These are phyloP conservation scores for Diuraphis noxia DNA, from an alignment of 1,140 invertebrate species.

Conservation along the genomic window DNA sequence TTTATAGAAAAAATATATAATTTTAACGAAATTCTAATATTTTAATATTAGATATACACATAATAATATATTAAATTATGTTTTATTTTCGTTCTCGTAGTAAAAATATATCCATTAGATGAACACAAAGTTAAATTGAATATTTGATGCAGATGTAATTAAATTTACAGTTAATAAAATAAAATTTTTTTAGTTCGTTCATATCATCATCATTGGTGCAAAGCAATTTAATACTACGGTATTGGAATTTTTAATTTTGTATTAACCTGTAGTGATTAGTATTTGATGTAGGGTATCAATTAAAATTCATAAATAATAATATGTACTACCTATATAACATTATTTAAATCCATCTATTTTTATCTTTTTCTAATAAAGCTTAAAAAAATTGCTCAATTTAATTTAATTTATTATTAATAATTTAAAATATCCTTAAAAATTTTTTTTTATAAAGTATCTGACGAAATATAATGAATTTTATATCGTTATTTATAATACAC, in stretches of 20 bases:
- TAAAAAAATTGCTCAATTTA: neutral
- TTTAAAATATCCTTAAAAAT: neutral
- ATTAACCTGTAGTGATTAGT: neutral
- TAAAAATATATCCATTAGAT: neutral
- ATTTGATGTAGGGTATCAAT: neutral
- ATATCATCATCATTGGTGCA: neutral
- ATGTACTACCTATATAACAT: too few species aligned
- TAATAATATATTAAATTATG: neutral
- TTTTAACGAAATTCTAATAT: neutral
- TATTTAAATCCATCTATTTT: neutral
- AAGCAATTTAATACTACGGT: neutral
- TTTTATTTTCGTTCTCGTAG: neutral
- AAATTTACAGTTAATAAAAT: neutral
- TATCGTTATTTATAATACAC: neutral
- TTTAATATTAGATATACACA: neutral
- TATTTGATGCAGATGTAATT: neutral
- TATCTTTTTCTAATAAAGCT: neutral
- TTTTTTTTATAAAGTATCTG: too few species aligned
- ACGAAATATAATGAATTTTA: neutral
- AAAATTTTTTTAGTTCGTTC: neutral
- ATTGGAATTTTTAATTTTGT: neutral
- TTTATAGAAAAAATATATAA: neutral
- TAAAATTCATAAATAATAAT: neutral
- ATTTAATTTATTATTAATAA: neutral
- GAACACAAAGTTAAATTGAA: neutral